Conservation (phyloP, 2,888 invertebrate species). For the Netelia virgata region DNA sequence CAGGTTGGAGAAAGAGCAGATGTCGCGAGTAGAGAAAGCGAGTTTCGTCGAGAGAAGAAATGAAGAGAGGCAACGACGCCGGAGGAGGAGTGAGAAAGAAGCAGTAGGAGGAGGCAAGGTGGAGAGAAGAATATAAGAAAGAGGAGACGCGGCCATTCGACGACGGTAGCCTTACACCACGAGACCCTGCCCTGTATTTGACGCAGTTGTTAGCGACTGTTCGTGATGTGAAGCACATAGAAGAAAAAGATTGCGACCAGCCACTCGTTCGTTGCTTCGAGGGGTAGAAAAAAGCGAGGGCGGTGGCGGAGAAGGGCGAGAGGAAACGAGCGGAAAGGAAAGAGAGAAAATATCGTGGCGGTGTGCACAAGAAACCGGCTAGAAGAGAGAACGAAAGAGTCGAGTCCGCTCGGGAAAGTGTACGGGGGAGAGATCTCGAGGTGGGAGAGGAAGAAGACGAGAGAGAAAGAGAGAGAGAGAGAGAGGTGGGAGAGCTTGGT, state of each 20-base stretch:
- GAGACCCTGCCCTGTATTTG: slow-evolving; percentile 75
- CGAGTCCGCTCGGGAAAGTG: slow-evolving; percentile 64
- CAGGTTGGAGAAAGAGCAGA: slow-evolving; percentile 49
- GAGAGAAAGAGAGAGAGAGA: slow-evolving; percentile 60
- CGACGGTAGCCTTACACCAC: slow-evolving; percentile 54
- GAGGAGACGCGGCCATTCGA: slow-evolving; percentile 39
- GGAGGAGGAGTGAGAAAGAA: slow-evolving; percentile 22
- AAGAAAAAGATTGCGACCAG: slow-evolving; percentile 78
- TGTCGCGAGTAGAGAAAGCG: slow-evolving; percentile 45
- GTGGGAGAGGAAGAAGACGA: slow-evolving; percentile 64
- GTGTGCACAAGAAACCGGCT: slow-evolving; percentile 65
- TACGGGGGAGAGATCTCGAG: slow-evolving; percentile 65
- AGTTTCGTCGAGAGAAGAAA: slow-evolving; percentile 44
- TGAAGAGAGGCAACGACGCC: slow-evolving; percentile 41
- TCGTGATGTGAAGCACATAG: slow-evolving; percentile 75
- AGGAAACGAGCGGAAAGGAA: slow-evolving; percentile 38
- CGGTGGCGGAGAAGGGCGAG: slow-evolving; percentile 59
- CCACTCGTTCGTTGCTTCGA: slow-evolving; percentile 71
- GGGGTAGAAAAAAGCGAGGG: slow-evolving; percentile 67
- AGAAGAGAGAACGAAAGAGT: slow-evolving; percentile 68
- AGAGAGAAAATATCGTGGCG: slow-evolving; percentile 69
- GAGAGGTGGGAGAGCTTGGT: slow-evolving; percentile 72
- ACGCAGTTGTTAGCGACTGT: slow-evolving; percentile 80
- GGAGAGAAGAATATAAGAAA: slow-evolving; percentile 40
- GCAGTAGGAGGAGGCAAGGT: background rate